phyloP scores from a whole-genome alignment of 1,140 invertebrate genomes.

The Caligus rogercresseyi region DNA sequence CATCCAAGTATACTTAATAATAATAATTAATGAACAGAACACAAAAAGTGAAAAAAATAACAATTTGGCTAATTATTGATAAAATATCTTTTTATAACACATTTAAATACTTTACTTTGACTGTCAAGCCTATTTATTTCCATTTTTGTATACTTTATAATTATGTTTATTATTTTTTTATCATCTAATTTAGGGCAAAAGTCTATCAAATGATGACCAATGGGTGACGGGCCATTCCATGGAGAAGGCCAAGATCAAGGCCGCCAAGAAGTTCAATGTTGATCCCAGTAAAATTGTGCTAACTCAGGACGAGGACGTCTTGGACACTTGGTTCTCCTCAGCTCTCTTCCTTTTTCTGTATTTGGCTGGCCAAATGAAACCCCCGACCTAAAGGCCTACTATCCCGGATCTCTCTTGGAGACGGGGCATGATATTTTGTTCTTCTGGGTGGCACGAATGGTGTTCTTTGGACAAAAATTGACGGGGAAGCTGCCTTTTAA shows the following conservation, averaged over 20 bases:
- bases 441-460: constrained; percentile 99
- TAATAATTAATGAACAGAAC: no score
- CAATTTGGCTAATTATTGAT: no score
- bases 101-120: no score
- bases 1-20: no score
- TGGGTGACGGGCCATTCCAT: constrained; percentile 78
- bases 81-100: no score
- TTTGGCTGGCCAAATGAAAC: constrained; percentile 89
- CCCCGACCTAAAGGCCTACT: constrained; percentile 53
- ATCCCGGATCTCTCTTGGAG: constrained; percentile 80
- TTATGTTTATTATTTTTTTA: constrained; percentile 10
- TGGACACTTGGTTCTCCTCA: constrained; percentile 99
- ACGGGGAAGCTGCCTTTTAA: constrained; percentile 81
- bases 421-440: constrained; percentile 96
- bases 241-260: constrained; percentile 66
- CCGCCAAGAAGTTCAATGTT: constrained; percentile 56
- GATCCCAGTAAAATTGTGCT: constrained; percentile 45
- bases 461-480: constrained; percentile 82
- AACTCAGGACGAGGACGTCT: constrained; percentile 78
- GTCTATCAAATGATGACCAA: constrained; percentile 43
- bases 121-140: no score
- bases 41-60: no score
- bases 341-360: constrained; percentile 84
- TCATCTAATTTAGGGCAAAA: constrained; percentile 8
- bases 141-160: no score